Conservation (phyloP, 2,113 vertebrate species). For the Nycticorax nycticorax region DNA sequence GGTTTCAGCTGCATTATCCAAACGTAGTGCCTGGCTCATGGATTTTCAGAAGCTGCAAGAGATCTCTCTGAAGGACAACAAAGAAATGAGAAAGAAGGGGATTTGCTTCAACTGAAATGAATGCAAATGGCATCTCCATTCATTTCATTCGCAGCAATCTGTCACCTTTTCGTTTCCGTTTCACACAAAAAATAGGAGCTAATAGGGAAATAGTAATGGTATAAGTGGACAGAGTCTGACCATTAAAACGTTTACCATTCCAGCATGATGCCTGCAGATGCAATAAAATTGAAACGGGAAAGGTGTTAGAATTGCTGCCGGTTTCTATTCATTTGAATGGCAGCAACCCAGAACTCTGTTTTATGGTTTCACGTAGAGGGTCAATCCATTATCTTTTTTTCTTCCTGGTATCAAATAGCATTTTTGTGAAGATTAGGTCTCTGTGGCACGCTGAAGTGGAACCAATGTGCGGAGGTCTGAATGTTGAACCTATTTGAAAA, state of each 20-base stretch:
- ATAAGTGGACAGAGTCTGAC: conserved; percentile 69
- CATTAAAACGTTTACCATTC: conserved; percentile 81
- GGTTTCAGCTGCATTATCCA: conserved; percentile 27
- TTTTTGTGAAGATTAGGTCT: conserved; percentile 71
- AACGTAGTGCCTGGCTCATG: conserved; percentile 18
- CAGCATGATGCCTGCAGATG: conserved; percentile 70
- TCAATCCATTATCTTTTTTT: conserved; percentile 74
- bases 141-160: conserved; percentile 71
- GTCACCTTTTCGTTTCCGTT: conserved; percentile 70
- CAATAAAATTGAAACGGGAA: conserved; percentile 76
- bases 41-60: conserved; percentile 51
- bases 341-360: conserved; percentile 68
- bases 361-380: conserved; percentile 65
- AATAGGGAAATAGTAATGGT: conserved; percentile 70
- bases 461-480: conserved; percentile 44
- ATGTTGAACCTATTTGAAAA: conserved; percentile 66
- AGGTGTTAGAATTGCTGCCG: conserved; percentile 76
- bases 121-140: conserved; percentile 71
- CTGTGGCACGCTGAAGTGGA: conserved; percentile 44
- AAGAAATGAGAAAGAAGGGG: conserved; percentile 32
- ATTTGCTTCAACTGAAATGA: conserved; percentile 31
- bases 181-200: conserved; percentile 62
- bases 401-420: conserved; percentile 72
- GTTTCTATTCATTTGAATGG: conserved; percentile 78
- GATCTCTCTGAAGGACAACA: conserved; percentile 53